phyloP scores from a whole-genome alignment of 1,140 invertebrate genomes.

The Ostrea edulis region DNA sequence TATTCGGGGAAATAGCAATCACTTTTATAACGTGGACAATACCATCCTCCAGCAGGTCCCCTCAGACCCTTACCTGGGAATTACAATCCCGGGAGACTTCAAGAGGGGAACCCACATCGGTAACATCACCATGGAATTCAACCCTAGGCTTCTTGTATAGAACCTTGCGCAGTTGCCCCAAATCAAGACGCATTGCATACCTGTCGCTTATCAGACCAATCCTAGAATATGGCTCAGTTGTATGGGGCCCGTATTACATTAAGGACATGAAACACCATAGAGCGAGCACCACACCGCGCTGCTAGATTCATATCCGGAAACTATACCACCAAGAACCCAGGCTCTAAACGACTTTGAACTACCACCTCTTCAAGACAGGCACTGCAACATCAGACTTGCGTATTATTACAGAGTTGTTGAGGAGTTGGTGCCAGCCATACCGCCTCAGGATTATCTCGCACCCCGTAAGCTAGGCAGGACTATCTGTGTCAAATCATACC shows the following conservation, averaged over 20 bases:
- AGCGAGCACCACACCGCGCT: constrained; percentile 43
- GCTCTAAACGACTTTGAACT: not conserved
- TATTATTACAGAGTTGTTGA: not conserved
- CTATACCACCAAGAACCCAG: constrained; percentile 51
- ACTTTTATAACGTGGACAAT: constrained; percentile 50
- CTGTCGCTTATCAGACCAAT: constrained; percentile 55
- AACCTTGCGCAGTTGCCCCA: constrained; percentile 50
- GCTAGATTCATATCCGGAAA: constrained; percentile 51
- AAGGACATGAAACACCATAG: constrained; percentile 43
- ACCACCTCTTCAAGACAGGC: too few species aligned
- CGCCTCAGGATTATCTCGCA: not conserved
- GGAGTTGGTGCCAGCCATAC: not conserved
- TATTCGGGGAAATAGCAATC: constrained; percentile 42
- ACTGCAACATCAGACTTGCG: not conserved
- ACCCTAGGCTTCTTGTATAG: constrained; percentile 56
- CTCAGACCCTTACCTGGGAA: constrained; percentile 51
- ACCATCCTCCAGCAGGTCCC: constrained; percentile 49
- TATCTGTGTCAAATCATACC: not conserved
- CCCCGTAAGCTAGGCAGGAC: not conserved
- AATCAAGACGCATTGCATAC: constrained; percentile 45
- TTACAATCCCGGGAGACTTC: constrained; percentile 50
- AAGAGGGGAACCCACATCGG: constrained; percentile 54
- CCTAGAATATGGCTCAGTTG: constrained; percentile 19
- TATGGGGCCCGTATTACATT: constrained; percentile 53
- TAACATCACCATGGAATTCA: constrained; percentile 37